These are phyloP conservation scores for Acipenser transmontanus DNA, from an alignment of 2,797 vertebrate species.

Conservation along the genomic window DNA sequence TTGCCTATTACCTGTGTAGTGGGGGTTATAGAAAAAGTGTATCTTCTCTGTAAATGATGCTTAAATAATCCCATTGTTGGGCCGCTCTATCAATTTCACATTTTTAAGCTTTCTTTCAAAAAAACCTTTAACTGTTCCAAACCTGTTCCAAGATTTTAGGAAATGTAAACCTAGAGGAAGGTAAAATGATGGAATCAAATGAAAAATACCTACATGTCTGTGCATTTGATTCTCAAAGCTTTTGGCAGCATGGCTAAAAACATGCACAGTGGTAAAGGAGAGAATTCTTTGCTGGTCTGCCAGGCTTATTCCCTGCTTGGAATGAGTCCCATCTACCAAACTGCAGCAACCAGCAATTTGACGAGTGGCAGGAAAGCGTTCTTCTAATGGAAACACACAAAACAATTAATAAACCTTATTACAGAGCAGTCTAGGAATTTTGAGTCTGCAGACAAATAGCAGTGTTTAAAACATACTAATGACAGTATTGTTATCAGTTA, in stretches of 20 bases:
- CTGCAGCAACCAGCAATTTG: not conserved
- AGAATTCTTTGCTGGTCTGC: not conserved
- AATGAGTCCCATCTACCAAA: constrained; percentile 1
- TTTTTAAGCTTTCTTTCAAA: too few relatives aligned
- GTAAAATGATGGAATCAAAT: too few relatives aligned
- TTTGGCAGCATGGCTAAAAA: constrained; percentile 2
- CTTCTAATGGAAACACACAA: not conserved
- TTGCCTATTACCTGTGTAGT: too few relatives aligned
- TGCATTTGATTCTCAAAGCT: not conserved
- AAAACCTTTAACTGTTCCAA: too few relatives aligned
- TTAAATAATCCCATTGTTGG: too few relatives aligned
- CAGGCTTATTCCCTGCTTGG: not conserved
- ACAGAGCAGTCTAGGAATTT: constrained; percentile 1
- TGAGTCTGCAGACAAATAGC: not conserved
- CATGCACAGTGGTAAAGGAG: not conserved
- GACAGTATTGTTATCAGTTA: too few relatives aligned
- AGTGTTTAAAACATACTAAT: not conserved
- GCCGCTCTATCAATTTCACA: too few relatives aligned
- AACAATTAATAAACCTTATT: not conserved
- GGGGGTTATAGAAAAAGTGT: too few relatives aligned
- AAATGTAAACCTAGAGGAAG: too few relatives aligned
- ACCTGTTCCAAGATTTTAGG: too few relatives aligned
- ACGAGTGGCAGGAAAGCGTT: not conserved
- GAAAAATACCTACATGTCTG: too few relatives aligned
- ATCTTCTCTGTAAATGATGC: too few relatives aligned